Evolutionary conservation across 2,888 invertebrate genomes (phyloP), one percentile per base, ranked within the genome.

Genomic region (Galerucella nymphaeae): DNA sequence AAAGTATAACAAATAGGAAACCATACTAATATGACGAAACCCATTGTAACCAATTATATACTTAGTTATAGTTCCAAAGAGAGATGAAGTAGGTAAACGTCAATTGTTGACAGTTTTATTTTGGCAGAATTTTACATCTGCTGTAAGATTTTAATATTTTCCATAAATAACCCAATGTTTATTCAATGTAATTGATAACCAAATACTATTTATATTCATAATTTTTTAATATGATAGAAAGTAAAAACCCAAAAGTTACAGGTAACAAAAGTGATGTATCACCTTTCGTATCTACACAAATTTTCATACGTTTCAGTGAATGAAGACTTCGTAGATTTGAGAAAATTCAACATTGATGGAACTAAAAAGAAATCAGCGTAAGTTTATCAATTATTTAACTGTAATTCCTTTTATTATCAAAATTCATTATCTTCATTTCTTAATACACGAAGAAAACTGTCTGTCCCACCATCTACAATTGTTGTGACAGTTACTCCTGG

Each of bases 281-380:
- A 61, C 38, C 50, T 53, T 53, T 55, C 14, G 14, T 20, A 9
- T 48, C 20, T 62, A 48, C 30, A n/a, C 9, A 57, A 55, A 58
- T 14, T 42, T 48, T 11, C 14, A 30, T 18, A 9, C 4, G 13
- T 78, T 79, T 71, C 70, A 79, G 78, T 78, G 62, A 77, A 78
- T 72, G 78, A 79, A 48, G 78, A 77, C 23, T 79, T 74, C 61
- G 16, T 78, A 65, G 78, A 79, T 72, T 66, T 79, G 61, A 76
- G 76, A 72, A 65, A 74, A 14, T 57, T 18, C 16, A 23, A 57
- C 18, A 14, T 23, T 23, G 14, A 8, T 57, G 11, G 10, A 23
- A 13, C 57, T 14, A 57, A 18, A 13, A 57, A 57, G 13, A 57
- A 13, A 57, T 20, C 48, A 9, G 8, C 30, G 30, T 38, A 38